Evolutionary conservation across 2,888 invertebrate genomes (phyloP).

Genomic region (Marasmarcha lunaedactyla): DNA sequence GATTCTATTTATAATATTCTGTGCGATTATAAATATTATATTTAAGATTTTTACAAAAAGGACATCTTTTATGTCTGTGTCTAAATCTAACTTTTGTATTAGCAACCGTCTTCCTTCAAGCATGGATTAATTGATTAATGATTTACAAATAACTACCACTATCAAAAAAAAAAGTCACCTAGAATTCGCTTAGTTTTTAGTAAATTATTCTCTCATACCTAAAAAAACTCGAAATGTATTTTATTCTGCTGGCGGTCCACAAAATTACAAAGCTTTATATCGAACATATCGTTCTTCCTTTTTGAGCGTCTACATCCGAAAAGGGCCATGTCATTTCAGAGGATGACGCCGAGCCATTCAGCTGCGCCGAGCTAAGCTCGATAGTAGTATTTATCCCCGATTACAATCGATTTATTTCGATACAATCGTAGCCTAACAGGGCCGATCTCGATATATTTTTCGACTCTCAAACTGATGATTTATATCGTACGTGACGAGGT

Average conservation of each 20-base stretch:
- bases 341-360: constrained; percentile 60
- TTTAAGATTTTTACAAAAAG: no score
- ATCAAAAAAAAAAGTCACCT: no score
- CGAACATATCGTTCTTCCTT: constrained; percentile 51
- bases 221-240: no score
- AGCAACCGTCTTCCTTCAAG: no score
- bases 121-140: no score
- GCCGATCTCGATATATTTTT: constrained; percentile 57
- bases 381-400: constrained; percentile 64
- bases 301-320: constrained; percentile 42
- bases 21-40: no score
- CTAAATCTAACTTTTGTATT: no score
- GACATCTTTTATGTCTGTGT: no score
- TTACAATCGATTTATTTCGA: constrained; percentile 61
- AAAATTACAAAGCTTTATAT: constrained; percentile 46
- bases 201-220: no score
- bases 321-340: constrained; percentile 70
- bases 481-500: constrained; percentile 63
- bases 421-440: constrained; percentile 60
- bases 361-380: constrained; percentile 48
- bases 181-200: no score
- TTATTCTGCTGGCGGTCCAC: constrained; percentile 37
- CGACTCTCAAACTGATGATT: constrained; percentile 56
- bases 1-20: no score
- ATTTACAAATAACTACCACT: no score